Evolutionary conservation across 2,113 vertebrate species (phyloP).

Genomic region (Prolemur simus): DNA sequence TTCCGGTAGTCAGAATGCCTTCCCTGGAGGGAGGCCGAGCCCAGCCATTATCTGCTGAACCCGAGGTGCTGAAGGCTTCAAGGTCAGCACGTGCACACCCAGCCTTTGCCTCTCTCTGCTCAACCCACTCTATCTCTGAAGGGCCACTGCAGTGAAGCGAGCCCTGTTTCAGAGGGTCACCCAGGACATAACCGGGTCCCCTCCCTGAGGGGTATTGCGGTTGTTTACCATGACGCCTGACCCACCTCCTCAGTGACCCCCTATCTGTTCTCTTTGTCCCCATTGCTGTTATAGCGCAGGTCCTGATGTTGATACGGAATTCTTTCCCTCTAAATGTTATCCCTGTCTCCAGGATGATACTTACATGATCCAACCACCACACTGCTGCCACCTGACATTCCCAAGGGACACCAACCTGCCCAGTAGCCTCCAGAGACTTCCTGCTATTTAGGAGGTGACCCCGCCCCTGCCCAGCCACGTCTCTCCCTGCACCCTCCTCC

Average conservation of each 20-base stretch:
- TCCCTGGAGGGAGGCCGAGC: background rate
- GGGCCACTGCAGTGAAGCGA: too few relatives aligned
- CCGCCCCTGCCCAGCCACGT: background rate
- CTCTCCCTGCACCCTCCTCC: too few relatives aligned
- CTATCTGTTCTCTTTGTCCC: rapidly evolving
- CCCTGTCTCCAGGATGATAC: too few relatives aligned
- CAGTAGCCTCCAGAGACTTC: background rate
- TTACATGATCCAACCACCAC: background rate
- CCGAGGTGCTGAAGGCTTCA: background rate
- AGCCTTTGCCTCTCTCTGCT: background rate
- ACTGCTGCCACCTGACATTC: rapidly evolving
- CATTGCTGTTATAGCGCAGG: rapidly evolving
- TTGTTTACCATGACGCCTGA: background rate
- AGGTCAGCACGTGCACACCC: rapidly evolving
- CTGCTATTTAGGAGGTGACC: background rate
- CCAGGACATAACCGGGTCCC: background rate
- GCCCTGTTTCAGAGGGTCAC: too few relatives aligned
- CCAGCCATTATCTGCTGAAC: background rate
- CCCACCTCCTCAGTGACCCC: rapidly evolving
- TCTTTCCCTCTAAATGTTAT: background rate
- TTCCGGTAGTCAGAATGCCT: background rate
- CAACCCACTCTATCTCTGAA: background rate
- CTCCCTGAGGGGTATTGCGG: rapidly evolving
- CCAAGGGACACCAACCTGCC: background rate
- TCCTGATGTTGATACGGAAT: rapidly evolving